Evolutionary conservation across 2,888 invertebrate species (phyloP).

Genomic region (Agrotis clavis): DNA sequence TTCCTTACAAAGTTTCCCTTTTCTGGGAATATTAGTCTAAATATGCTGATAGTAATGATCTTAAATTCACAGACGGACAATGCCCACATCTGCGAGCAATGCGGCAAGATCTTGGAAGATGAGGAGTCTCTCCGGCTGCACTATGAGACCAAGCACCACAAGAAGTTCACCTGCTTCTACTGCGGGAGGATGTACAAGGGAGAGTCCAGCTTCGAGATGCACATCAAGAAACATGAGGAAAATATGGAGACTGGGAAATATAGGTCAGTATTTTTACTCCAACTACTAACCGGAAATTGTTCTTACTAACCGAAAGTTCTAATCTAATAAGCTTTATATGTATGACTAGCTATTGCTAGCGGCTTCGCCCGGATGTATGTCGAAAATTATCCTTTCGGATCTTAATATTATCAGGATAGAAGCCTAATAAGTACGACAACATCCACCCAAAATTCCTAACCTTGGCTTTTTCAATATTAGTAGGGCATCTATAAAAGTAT

Average conservation of each 20-base stretch:
- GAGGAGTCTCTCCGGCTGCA: conserved; percentile 75
- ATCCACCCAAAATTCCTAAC: no score
- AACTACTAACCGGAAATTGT: no score
- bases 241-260: conserved; percentile 49
- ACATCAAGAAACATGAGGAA: conserved; percentile 84
- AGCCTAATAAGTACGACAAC: no score
- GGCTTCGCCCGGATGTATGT: background rate
- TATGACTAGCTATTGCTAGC: no score
- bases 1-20: no score
- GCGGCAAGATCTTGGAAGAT: conserved; percentile 76
- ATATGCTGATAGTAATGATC: no score
- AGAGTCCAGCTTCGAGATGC: conserved; percentile 78
- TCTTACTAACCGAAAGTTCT: no score
- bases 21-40: no score
- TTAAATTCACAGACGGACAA: conserved; percentile 44
- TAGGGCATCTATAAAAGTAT: no score
- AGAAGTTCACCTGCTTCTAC: conserved; percentile 83
- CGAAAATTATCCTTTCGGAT: no score
- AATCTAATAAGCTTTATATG: background rate
- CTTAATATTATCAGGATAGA: no score
- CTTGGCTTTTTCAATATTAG: no score
- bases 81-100: conserved; percentile 81
- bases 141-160: conserved; percentile 76
- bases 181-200: conserved; percentile 85
- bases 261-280: conserved; percentile 3